Evolutionary conservation across 1,140 invertebrate species (phyloP).

Genomic region (Drosophila dunni): DNA sequence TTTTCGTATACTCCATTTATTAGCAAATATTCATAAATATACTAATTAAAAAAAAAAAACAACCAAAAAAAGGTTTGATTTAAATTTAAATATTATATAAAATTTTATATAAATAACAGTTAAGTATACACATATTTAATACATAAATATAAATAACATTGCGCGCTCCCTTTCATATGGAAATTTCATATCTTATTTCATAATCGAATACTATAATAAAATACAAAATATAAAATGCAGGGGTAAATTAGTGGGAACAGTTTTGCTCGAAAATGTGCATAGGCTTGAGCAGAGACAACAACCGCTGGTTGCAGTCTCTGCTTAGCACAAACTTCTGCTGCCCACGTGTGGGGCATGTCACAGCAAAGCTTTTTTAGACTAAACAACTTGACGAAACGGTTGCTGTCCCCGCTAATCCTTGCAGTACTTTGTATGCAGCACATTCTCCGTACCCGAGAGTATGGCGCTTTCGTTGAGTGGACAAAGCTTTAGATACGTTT

Average conservation of each 20-base stretch:
- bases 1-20: conserved; percentile 21
- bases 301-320: background rate
- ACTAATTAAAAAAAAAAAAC: conserved; percentile 36
- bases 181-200: conserved; percentile 29
- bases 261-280: background rate
- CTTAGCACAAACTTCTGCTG: conserved; percentile 19
- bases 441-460: conserved; percentile 85
- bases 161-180: conserved; percentile 20
- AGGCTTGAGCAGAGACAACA: conserved; percentile 5
- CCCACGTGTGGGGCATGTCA: conserved; percentile 19
- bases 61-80: conserved; percentile 20
- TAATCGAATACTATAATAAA: conserved; percentile 69
- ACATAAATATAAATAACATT: conserved; percentile 37
- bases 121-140: conserved; percentile 22
- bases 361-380: conserved; percentile 35
- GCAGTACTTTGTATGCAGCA: conserved; percentile 86
- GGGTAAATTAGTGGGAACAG: conserved; percentile 19
- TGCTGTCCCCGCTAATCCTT: conserved; percentile 53
- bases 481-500: conserved; percentile 87
- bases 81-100: conserved; percentile 27
- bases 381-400: background rate
- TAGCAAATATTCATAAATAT: conserved; percentile 34
- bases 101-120: conserved; percentile 44
- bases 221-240: conserved; percentile 67
- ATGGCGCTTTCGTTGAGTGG: conserved; percentile 86